A percentile compares a stretch with the other conserved stretches of the same genome.
Evolutionary conservation across 1,140 invertebrate species (phyloP).

Genomic region (Aphelenchoides besseyi): DNA sequence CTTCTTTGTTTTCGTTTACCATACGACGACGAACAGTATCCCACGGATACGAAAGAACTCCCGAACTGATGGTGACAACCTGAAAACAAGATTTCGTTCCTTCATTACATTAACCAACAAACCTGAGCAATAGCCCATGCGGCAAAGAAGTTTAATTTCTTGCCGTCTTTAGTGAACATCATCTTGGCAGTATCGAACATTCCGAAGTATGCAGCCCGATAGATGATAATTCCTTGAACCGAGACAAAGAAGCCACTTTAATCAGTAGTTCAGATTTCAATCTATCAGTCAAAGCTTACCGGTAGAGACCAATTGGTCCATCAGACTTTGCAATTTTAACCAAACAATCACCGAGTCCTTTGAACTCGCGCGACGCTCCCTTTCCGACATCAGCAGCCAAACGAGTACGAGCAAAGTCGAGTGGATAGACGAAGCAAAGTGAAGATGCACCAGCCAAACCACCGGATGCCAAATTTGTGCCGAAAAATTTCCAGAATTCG

Average conservation of each 20-base stretch:
- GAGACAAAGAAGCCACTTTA: conserved; percentile 61
- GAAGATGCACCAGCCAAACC: conserved; percentile 63
- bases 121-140: conserved; percentile 59
- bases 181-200: conserved; percentile 62
- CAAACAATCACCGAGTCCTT: conserved; percentile 60
- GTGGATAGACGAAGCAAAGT: conserved; percentile 63
- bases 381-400: conserved; percentile 61
- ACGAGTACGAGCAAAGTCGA: conserved; percentile 63
- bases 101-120: neutral
- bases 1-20: too few species aligned
- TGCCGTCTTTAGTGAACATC: conserved; percentile 47
- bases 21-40: conserved; percentile 66
- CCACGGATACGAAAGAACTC: conserved; percentile 67
- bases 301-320: conserved; percentile 60
- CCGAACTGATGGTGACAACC: conserved; percentile 66
- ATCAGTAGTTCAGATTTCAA: too few species aligned
- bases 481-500: conserved; percentile 80
- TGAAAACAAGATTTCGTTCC: neutral
- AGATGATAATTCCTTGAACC: conserved; percentile 63
- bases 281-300: too few species aligned
- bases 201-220: conserved; percentile 63
- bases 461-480: conserved; percentile 66
- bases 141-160: conserved; percentile 61
- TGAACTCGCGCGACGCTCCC: conserved; percentile 58
- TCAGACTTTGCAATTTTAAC: conserved; percentile 62